Conservation (phyloP, 2,888 invertebrate genomes). For the Azorinus chamasolen region DNA sequence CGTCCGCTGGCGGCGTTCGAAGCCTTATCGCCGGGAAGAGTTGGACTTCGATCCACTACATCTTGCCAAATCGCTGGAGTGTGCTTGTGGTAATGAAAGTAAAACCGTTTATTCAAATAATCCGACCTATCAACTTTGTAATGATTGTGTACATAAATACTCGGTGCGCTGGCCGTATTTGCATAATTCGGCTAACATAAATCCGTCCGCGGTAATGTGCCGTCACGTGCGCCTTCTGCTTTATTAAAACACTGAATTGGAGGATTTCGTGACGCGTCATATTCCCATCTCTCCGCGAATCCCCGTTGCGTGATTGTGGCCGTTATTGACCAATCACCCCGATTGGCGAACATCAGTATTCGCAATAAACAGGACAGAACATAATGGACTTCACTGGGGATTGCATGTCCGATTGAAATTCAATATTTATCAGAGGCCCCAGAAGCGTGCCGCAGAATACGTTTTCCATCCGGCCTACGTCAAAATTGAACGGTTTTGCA, state of each 20-base stretch:
- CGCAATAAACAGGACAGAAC: slow-evolving; percentile 60
- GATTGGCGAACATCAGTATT: slow-evolving; percentile 57
- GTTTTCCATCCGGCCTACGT: slow-evolving; percentile 34
- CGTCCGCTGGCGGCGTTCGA: too few relatives aligned
- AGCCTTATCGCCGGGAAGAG: too few relatives aligned
- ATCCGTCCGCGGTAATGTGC: slow-evolving; percentile 59
- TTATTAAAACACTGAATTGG: slow-evolving; percentile 64
- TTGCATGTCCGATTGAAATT: slow-evolving; percentile 67
- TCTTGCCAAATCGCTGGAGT: too few relatives aligned
- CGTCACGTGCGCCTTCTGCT: slow-evolving; percentile 54
- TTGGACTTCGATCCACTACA: too few relatives aligned
- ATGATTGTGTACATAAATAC: slow-evolving; percentile 59
- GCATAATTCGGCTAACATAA: slow-evolving; percentile 64
- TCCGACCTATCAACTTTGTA: slow-evolving; percentile 42
- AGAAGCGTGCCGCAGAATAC: slow-evolving; percentile 53
- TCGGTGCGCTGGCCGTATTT: slow-evolving; percentile 46
- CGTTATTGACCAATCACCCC: slow-evolving; percentile 63
- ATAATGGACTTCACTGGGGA: slow-evolving; percentile 60
- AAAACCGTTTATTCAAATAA: slow-evolving; percentile 46
- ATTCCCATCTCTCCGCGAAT: slow-evolving; percentile 30
- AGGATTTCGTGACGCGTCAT: slow-evolving; percentile 58
- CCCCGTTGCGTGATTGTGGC: slow-evolving; percentile 52
- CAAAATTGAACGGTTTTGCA: slow-evolving; percentile 40
- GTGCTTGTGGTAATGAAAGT: too few relatives aligned
- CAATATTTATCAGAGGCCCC: slow-evolving; percentile 61